These are phyloP conservation scores for Ennomos fuscantarius DNA, from an alignment of 2,888 invertebrate species.

Conservation along the genomic window DNA sequence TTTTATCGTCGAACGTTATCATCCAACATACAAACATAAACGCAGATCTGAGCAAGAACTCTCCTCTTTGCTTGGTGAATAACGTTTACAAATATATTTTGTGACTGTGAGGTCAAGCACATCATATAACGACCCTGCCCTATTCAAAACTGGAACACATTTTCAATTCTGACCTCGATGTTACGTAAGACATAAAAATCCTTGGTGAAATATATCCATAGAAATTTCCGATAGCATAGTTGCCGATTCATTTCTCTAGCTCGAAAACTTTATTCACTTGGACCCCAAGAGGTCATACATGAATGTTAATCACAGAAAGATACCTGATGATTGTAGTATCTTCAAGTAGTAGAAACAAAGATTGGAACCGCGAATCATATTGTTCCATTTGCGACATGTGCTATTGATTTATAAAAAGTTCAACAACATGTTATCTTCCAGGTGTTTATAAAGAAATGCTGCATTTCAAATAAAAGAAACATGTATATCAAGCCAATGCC, in stretches of 20 bases:
- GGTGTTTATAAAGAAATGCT: slow-evolving; percentile 3
- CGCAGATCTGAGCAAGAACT: too few relatives aligned
- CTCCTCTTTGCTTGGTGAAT: too few relatives aligned
- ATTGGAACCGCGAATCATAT: slow-evolving; percentile 9
- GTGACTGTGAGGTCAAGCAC: too few relatives aligned
- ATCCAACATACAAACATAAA: too few relatives aligned
- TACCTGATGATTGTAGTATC: neutral
- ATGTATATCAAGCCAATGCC: slow-evolving; percentile 26
- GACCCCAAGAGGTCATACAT: too few relatives aligned
- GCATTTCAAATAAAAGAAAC: slow-evolving; percentile 15
- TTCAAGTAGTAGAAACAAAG: neutral
- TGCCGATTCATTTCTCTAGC: too few relatives aligned
- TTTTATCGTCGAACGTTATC: too few relatives aligned
- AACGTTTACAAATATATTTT: too few relatives aligned
- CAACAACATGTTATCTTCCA: neutral
- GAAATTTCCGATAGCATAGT: too few relatives aligned
- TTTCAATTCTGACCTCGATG: slow-evolving; percentile 29
- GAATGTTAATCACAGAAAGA: neutral
- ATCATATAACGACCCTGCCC: too few relatives aligned
- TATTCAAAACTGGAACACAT: neutral
- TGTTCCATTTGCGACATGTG: slow-evolving; percentile 20
- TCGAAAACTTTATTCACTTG: too few relatives aligned
- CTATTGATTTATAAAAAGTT: slow-evolving; percentile 11
- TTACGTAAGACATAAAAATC: slow-evolving; percentile 3
- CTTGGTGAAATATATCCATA: too few relatives aligned